A percentile compares a stretch with the other conserved stretches of the same genome.
Evolutionary conservation across 1,140 invertebrate genomes (phyloP).

Genomic region (Euwallacea fornicatus): DNA sequence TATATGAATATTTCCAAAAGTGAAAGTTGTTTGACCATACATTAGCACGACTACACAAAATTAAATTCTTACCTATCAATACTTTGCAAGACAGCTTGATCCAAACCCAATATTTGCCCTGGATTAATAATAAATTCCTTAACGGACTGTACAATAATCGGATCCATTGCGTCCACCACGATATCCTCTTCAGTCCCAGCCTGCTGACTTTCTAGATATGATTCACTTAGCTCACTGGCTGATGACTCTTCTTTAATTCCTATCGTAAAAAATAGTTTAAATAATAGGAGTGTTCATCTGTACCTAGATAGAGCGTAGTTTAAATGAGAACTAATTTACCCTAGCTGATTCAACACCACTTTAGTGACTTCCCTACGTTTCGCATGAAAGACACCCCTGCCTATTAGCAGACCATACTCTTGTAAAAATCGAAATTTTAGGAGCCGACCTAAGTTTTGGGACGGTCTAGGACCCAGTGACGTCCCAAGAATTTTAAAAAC

Average conservation of each 20-base stretch:
- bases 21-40: too few species aligned
- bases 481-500: too few species aligned
- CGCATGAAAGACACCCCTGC: too few species aligned
- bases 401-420: too few species aligned
- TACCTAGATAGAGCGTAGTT: neutral
- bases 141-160: constrained; percentile 56
- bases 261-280: constrained; percentile 20
- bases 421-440: too few species aligned
- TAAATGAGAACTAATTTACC: neutral
- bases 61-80: constrained; percentile 65
- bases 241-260: constrained; percentile 66
- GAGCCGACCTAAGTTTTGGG: too few species aligned
- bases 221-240: constrained; percentile 48
- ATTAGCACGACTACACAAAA: too few species aligned
- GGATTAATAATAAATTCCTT: constrained; percentile 68
- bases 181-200: constrained; percentile 72
- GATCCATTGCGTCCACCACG: constrained; percentile 75
- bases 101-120: constrained; percentile 81
- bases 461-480: too few species aligned
- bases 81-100: constrained; percentile 88
- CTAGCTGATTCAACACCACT: neutral
- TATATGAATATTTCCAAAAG: too few species aligned
- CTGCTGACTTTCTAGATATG: constrained; percentile 53
- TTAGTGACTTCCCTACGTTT: too few species aligned
- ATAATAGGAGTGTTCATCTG: neutral